Percentiles rank a stretch among this genome's conserved stretches.
These are phyloP conservation scores for Ammodytes marinus DNA, from an alignment of 2,113 vertebrate species.

Conservation along the genomic window DNA sequence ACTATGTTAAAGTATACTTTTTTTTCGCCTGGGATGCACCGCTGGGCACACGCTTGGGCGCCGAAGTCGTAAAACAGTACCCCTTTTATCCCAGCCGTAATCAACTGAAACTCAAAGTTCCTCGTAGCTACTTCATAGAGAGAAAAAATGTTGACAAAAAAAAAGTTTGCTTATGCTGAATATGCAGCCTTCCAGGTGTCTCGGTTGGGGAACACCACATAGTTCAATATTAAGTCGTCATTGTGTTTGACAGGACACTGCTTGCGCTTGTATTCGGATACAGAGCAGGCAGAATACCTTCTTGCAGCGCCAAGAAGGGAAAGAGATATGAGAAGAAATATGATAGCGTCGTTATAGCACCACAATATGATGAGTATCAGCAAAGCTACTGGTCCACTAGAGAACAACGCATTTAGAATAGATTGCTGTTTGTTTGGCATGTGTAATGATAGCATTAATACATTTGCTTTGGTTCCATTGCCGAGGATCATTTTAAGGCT, in stretches of 20 bases:
- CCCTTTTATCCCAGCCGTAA: no score
- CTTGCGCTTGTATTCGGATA: constrained; percentile 4
- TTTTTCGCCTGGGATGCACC: no score
- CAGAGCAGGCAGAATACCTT: neutral
- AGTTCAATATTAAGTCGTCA: neutral
- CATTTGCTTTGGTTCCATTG: neutral
- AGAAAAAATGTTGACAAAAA: neutral
- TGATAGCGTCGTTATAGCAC: neutral
- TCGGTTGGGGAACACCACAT: neutral
- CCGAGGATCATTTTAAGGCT: neutral
- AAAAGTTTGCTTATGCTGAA: neutral
- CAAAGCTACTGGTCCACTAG: neutral
- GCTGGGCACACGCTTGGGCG: no score
- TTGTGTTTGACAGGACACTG: neutral
- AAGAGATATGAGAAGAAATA: neutral
- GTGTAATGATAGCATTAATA: neutral
- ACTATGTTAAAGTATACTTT: no score
- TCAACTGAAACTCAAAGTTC: no score
- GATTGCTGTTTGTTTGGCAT: neutral
- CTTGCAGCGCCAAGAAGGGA: neutral
- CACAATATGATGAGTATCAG: neutral
- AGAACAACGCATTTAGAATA: neutral
- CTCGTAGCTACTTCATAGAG: no score
- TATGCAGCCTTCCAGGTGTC: neutral
- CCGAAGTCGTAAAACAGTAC: no score